A percentile compares a stretch with the other conserved stretches of the same genome.
These are phyloP conservation scores for Colossoma macropomum DNA, from an alignment of 2,113 vertebrate genomes.

Conservation along the genomic window DNA sequence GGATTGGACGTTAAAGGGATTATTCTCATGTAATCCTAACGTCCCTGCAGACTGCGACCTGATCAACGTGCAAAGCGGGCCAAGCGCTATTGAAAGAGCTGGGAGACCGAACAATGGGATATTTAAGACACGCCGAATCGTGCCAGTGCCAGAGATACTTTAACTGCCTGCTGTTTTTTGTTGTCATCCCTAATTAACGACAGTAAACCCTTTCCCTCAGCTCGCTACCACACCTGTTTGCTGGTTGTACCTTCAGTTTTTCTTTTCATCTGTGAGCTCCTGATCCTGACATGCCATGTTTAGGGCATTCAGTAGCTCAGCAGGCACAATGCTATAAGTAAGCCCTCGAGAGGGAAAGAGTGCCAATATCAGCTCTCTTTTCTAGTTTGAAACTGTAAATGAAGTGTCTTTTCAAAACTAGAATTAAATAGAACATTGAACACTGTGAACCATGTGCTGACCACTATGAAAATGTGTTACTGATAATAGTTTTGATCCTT, in stretches of 20 bases:
- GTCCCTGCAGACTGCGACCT: conserved; percentile 85
- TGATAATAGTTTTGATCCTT: too few species aligned
- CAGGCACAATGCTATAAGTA: background rate
- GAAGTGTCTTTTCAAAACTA: background rate
- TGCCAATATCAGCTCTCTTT: background rate
- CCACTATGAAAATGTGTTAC: background rate
- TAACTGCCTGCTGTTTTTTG: conserved; percentile 53
- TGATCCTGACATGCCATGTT: background rate
- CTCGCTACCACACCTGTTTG: conserved; percentile 69
- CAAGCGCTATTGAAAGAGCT: conserved; percentile 41
- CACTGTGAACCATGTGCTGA: background rate
- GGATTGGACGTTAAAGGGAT: conserved; percentile 93
- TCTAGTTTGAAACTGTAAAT: too few species aligned
- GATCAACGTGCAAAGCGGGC: conserved; percentile 65
- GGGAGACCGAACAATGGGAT: conserved; percentile 14
- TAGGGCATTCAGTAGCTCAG: background rate
- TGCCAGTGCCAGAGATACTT: conserved; percentile 23
- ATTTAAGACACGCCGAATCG: conserved; percentile 32
- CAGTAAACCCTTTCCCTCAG: conserved; percentile 67
- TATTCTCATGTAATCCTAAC: conserved; percentile 93
- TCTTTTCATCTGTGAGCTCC: conserved; percentile 3
- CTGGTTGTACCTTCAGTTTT: conserved; percentile 53
- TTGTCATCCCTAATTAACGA: conserved; percentile 71
- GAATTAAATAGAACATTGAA: background rate
- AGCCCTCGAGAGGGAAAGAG: background rate